These are phyloP conservation scores for Hypomecis punctinalis DNA, from an alignment of 2,888 invertebrate genomes.

Conservation along the genomic window DNA sequence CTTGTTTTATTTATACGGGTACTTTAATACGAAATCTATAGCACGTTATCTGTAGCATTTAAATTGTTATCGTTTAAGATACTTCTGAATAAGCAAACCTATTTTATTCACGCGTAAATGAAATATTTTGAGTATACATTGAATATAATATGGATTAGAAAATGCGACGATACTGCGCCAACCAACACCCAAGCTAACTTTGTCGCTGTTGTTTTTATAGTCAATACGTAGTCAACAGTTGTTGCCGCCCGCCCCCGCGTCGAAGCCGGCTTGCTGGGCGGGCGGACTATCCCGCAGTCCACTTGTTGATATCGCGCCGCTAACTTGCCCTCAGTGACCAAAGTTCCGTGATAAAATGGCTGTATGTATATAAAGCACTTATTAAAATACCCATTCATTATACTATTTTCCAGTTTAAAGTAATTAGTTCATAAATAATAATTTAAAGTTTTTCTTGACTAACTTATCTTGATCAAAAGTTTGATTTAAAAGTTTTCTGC, in stretches of 20 bases:
- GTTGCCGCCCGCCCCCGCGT: conserved; percentile 66
- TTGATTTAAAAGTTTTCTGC: not conserved
- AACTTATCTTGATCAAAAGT: not conserved
- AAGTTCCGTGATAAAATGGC: conserved; percentile 71
- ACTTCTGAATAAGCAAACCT: too few species aligned
- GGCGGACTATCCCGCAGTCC: conserved; percentile 70
- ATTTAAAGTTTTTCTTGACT: too few species aligned
- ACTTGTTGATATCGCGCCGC: conserved; percentile 65
- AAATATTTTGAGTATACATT: too few species aligned
- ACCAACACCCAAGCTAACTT: not conserved
- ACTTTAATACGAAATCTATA: too few species aligned
- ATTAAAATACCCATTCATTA: not conserved
- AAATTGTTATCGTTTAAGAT: too few species aligned
- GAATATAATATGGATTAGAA: not conserved
- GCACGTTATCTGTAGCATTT: too few species aligned
- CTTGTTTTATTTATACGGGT: too few species aligned
- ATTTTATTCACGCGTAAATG: too few species aligned
- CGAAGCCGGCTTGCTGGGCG: conserved; percentile 65
- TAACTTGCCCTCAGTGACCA: conserved; percentile 66
- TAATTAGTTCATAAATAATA: not conserved
- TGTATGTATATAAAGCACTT: conserved; percentile 63
- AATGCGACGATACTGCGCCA: not conserved
- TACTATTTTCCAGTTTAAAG: not conserved
- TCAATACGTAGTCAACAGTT: conserved; percentile 41
- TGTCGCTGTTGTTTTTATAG: conserved; percentile 23